Conservation (phyloP, 2,888 invertebrate genomes). For the Amphipoea oculea region DNA sequence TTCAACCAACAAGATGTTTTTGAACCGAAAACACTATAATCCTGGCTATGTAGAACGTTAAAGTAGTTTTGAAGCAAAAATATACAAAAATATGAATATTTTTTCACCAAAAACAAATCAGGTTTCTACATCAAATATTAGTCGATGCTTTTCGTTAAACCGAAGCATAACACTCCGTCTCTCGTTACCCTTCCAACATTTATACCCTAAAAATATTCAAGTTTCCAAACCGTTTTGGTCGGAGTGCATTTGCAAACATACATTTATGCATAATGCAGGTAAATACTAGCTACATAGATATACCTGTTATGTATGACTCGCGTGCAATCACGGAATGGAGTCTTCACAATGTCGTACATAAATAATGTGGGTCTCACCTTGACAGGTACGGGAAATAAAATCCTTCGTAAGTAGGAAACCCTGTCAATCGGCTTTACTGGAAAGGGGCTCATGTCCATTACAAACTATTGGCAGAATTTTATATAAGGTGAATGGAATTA, state of each 20-base stretch:
- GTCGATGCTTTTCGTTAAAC: slow-evolving; percentile 10
- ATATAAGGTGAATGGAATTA: slow-evolving; percentile 6
- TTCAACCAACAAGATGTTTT: slow-evolving; percentile 17
- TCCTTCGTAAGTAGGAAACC: slow-evolving; percentile 37
- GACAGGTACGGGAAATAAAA: slow-evolving; percentile 36
- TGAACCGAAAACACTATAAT: not conserved
- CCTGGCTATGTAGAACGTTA: not conserved
- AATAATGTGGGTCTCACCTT: slow-evolving; percentile 32
- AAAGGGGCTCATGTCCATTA: slow-evolving; percentile 12
- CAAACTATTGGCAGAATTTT: slow-evolving; percentile 35
- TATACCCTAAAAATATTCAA: slow-evolving; percentile 61
- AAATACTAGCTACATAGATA: slow-evolving; percentile 5
- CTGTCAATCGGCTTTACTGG: slow-evolving; percentile 38
- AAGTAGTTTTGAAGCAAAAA: not conserved
- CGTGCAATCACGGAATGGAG: slow-evolving; percentile 52
- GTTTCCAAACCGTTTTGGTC: slow-evolving; percentile 43
- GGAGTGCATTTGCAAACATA: slow-evolving; percentile 57
- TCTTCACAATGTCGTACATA: slow-evolving; percentile 47
- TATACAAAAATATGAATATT: not conserved
- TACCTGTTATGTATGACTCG: slow-evolving; percentile 29
- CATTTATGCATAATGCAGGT: slow-evolving; percentile 50
- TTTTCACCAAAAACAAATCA: not conserved
- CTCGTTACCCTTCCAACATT: slow-evolving; percentile 26
- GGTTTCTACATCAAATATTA: not conserved
- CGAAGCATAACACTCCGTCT: slow-evolving; percentile 13